Percentiles rank a stretch among this genome's conserved stretches.
Evolutionary conservation across 1,140 invertebrate species (phyloP).

Genomic region (Galleria mellonella): DNA sequence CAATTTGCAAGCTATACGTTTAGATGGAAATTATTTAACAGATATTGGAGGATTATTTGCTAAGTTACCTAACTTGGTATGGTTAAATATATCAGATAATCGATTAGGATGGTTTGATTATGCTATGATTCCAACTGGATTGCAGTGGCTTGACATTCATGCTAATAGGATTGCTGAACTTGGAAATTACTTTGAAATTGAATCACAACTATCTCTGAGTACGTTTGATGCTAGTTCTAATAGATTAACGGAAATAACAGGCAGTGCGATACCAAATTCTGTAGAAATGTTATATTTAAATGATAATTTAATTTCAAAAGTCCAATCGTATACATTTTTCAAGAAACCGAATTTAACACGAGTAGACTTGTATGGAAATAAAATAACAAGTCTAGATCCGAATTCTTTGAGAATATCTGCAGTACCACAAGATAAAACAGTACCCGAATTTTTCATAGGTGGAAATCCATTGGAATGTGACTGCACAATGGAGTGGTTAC

Average conservation of each 20-base stretch:
- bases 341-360: constrained; percentile 92
- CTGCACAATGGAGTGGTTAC: constrained; percentile 83
- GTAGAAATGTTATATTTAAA: constrained; percentile 89
- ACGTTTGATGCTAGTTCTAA: constrained; percentile 92
- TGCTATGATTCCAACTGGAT: constrained; percentile 89
- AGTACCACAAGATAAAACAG: constrained; percentile 82
- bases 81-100: constrained; percentile 95
- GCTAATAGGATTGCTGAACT: constrained; percentile 90
- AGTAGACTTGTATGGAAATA: constrained; percentile 90
- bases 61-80: constrained; percentile 90
- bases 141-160: constrained; percentile 94
- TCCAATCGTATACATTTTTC: constrained; percentile 94
- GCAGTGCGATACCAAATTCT: constrained; percentile 89
- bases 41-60: constrained; percentile 90
- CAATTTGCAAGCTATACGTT: constrained; percentile 88
- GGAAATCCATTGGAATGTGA: constrained; percentile 94
- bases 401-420: constrained; percentile 90
- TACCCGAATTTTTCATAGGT: constrained; percentile 93
- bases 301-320: constrained; percentile 90
- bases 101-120: constrained; percentile 92
- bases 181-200: constrained; percentile 93
- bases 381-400: constrained; percentile 88
- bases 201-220: constrained; percentile 86
- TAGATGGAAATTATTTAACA: constrained; percentile 91
- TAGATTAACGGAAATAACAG: constrained; percentile 88